A percentile compares a stretch with the other conserved stretches of the same genome.
Evolutionary conservation across 2,888 invertebrate genomes (phyloP).

Genomic region (Dynastes grantii): DNA sequence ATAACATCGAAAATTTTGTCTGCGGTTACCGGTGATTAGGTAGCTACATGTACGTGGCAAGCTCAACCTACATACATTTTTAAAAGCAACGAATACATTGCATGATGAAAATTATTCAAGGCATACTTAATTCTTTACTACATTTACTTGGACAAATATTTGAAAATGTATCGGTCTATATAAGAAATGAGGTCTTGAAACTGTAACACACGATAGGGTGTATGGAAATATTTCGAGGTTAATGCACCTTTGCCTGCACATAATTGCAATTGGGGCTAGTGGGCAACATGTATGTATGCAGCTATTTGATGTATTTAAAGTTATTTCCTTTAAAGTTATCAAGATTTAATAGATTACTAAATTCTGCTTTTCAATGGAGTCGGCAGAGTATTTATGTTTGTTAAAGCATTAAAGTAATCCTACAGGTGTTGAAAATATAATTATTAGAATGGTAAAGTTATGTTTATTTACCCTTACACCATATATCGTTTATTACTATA

Average conservation of each 20-base stretch:
- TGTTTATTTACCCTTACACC: too few relatives aligned
- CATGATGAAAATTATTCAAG: slow-evolving; percentile 39
- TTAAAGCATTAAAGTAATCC: too few relatives aligned
- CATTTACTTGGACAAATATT: slow-evolving; percentile 34
- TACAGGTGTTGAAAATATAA: too few relatives aligned
- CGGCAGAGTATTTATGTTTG: too few relatives aligned
- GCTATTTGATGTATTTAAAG: slow-evolving; percentile 3
- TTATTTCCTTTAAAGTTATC: neutral
- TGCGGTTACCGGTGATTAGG: neutral
- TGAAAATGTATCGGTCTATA: slow-evolving; percentile 17
- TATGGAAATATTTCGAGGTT: slow-evolving; percentile 38
- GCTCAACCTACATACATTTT: slow-evolving; percentile 15
- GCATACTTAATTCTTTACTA: slow-evolving; percentile 16
- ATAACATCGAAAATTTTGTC: neutral
- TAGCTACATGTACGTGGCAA: neutral
- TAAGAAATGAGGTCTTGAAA: slow-evolving; percentile 33
- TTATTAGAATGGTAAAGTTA: too few relatives aligned
- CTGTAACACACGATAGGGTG: slow-evolving; percentile 16
- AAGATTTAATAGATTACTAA: neutral
- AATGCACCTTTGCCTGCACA: slow-evolving; percentile 30
- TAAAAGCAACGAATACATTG: slow-evolving; percentile 28
- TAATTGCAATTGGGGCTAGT: slow-evolving; percentile 10
- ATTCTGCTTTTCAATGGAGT: too few relatives aligned
- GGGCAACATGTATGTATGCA: neutral
- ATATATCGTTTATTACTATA: too few relatives aligned